A percentile compares a stretch with the other conserved stretches of the same genome.
These are phyloP conservation scores for Machimus atricapillus DNA, from an alignment of 2,888 invertebrate genomes.

Conservation along the genomic window DNA sequence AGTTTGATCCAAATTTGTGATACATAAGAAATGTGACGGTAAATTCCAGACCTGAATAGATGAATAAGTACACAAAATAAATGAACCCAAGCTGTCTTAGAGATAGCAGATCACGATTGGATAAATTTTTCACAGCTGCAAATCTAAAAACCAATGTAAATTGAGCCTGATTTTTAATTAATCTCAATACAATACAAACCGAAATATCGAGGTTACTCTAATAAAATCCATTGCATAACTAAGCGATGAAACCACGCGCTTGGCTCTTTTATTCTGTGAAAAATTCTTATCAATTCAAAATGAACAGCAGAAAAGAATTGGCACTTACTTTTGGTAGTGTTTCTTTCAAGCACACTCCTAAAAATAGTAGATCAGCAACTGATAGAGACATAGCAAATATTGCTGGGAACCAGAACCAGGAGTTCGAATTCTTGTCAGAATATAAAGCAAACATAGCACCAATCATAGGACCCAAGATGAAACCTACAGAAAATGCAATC, in stretches of 20 bases:
- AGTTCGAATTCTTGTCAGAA: conserved; percentile 69
- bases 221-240: conserved; percentile 71
- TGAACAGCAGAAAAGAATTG: background rate
- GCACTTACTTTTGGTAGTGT: conserved; percentile 74
- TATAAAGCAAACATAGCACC: conserved; percentile 86
- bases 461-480: conserved; percentile 93
- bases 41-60: conserved; percentile 96
- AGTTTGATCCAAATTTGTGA: conserved; percentile 86
- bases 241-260: conserved; percentile 71
- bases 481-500: conserved; percentile 96
- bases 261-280: conserved; percentile 71
- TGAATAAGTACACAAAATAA: conserved; percentile 90
- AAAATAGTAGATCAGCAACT: conserved; percentile 77
- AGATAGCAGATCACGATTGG: conserved; percentile 69
- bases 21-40: conserved; percentile 96
- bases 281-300: background rate
- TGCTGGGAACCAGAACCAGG: conserved; percentile 85
- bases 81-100: conserved; percentile 75
- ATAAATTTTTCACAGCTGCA: conserved; percentile 72
- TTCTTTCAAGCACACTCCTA: conserved; percentile 79
- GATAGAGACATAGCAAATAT: conserved; percentile 77
- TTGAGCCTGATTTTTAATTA: conserved; percentile 36
- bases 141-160: conserved; percentile 68
- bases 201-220: conserved; percentile 69
- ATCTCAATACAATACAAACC: conserved; percentile 54